Conservation (phyloP, 2,113 vertebrate genomes). For the Pseudorectes ferrugineus region DNA sequence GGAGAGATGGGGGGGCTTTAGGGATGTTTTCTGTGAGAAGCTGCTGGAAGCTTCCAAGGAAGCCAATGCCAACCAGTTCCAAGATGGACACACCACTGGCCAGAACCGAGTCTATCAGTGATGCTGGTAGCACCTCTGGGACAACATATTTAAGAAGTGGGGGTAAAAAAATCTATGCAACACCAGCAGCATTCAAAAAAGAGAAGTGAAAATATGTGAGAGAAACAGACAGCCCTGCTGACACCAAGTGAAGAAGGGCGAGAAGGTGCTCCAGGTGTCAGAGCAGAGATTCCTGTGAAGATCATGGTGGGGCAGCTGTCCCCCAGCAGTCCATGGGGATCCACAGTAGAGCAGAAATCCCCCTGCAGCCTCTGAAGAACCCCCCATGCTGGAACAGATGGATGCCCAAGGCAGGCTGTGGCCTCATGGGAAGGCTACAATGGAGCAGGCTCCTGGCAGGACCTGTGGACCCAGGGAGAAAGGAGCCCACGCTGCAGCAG, state of each 20-base stretch:
- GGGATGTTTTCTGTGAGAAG: background rate
- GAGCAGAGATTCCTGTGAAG: background rate
- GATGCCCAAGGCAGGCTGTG: background rate
- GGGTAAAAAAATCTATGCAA: background rate
- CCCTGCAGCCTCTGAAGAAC: background rate
- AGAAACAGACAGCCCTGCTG: background rate
- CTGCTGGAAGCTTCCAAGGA: background rate
- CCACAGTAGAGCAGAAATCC: background rate
- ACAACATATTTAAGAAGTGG: background rate
- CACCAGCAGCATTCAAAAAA: background rate
- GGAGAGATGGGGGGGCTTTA: background rate
- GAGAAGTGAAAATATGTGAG: background rate
- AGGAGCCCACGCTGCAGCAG: rapidly evolving
- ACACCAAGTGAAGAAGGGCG: background rate
- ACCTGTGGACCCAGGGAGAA: background rate
- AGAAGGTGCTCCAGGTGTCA: background rate
- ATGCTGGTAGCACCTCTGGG: rapidly evolving
- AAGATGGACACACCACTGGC: rapidly evolving
- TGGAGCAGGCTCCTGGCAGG: background rate
- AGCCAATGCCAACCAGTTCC: rapidly evolving
- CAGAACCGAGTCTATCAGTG: rapidly evolving
- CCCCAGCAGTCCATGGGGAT: background rate
- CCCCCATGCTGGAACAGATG: background rate
- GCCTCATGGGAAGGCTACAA: background rate
- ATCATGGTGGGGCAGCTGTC: background rate